A percentile compares a stretch with the other conserved stretches of the same genome.
Conservation (phyloP, 2,888 invertebrate species). For the Ceramica pisi region DNA sequence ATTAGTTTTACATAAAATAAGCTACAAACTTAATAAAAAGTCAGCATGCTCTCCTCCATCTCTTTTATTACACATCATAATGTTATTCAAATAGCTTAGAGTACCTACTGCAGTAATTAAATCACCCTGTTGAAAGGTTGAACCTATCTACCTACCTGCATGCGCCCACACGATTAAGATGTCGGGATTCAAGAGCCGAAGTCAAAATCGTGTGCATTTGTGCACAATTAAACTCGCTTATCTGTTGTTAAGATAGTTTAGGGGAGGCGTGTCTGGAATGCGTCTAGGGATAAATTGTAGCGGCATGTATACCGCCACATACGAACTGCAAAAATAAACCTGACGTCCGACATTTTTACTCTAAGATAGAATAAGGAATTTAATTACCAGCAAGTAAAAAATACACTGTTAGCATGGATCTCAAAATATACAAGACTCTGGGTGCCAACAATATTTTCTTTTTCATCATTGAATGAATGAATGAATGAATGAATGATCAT, state of each 20-base stretch:
- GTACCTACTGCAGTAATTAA: conserved; percentile 26
- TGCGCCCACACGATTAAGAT: conserved; percentile 25
- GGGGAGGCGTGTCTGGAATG: conserved; percentile 18
- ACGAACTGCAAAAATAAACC: no score
- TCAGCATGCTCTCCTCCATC: neutral
- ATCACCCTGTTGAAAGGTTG: conserved; percentile 23
- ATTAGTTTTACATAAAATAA: no score
- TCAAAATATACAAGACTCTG: neutral
- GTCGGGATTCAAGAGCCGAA: conserved; percentile 5
- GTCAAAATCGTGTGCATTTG: conserved; percentile 9
- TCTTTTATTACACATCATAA: neutral
- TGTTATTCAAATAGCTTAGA: conserved; percentile 23
- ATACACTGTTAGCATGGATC: neutral
- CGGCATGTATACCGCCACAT: no score
- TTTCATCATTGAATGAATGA: neutral
- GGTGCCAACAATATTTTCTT: no score
- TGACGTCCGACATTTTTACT: no score
- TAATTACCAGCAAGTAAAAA: neutral
- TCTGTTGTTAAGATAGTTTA: neutral
- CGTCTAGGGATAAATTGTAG: neutral
- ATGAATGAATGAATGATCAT: no score
- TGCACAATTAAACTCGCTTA: conserved; percentile 14
- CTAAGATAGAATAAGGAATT: neutral
- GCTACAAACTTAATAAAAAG: no score
- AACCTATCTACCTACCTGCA: neutral